Conservation (phyloP, 2,113 vertebrate species). For the Rallus limicola region DNA sequence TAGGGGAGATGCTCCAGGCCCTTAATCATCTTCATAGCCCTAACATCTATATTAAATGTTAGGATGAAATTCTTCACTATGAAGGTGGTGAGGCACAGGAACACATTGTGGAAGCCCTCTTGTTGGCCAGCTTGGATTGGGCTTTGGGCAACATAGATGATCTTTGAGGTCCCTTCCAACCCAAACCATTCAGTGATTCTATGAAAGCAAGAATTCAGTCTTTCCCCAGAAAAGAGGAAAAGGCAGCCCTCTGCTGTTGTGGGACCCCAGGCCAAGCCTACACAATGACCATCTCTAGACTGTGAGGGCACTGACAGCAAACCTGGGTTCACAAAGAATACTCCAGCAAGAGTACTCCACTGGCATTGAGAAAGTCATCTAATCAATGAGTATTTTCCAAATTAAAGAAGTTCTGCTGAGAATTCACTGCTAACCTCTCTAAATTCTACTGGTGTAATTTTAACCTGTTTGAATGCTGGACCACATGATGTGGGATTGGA, state of each 20-base stretch:
- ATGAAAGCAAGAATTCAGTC: background rate
- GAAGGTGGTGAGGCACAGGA: too few species aligned
- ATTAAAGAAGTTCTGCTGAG: background rate
- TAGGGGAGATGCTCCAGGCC: too few species aligned
- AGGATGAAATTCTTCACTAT: too few species aligned
- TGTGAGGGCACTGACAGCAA: accelerated
- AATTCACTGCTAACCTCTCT: background rate
- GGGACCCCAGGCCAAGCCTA: background rate
- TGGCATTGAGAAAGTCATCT: background rate
- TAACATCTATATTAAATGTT: too few species aligned
- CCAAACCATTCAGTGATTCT: too few species aligned
- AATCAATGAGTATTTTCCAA: background rate
- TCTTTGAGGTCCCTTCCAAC: too few species aligned
- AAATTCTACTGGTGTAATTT: background rate
- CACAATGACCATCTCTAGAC: background rate
- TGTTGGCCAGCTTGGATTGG: too few species aligned
- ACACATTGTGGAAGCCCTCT: too few species aligned
- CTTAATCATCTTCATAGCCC: too few species aligned
- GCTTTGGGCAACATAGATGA: too few species aligned
- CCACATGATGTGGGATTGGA: background rate
- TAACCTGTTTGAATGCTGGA: background rate
- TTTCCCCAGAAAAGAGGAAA: background rate
- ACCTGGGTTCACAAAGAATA: background rate
- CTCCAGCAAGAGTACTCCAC: background rate
- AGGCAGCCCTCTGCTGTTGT: background rate